Evolutionary conservation across 1,140 invertebrate genomes (phyloP).

Genomic region (Lordiphosa mommai): DNA sequence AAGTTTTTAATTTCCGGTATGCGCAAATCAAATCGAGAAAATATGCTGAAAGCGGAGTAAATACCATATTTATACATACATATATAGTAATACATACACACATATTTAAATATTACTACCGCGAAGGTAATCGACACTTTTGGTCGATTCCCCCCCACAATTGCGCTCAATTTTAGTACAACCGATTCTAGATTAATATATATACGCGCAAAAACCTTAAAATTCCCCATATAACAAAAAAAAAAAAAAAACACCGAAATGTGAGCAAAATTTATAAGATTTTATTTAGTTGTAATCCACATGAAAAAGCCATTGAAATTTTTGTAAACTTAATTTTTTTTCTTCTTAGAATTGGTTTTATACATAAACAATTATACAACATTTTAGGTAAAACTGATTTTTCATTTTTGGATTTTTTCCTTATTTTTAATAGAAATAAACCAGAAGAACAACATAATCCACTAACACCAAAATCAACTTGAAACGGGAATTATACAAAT

Average conservation of each 20-base stretch:
- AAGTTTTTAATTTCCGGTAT: constrained; percentile 21
- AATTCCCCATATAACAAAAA: background rate
- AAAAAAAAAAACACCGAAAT: constrained; percentile 3
- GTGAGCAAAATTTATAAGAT: constrained; percentile 27
- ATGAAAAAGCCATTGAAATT: constrained; percentile 37
- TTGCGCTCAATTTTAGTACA: constrained; percentile 28
- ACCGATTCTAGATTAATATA: constrained; percentile 37
- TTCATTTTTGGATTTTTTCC: constrained; percentile 17
- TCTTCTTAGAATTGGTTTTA: background rate
- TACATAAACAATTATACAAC: background rate
- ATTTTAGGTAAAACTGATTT: constrained; percentile 12
- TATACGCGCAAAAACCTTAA: constrained; percentile 4
- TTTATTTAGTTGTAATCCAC: constrained; percentile 28
- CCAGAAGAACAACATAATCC: too few relatives aligned
- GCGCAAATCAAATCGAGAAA: constrained; percentile 1
- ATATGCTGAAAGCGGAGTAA: background rate
- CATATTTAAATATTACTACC: too few relatives aligned
- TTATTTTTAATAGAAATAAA: background rate
- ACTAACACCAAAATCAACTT: too few relatives aligned
- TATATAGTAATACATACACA: background rate
- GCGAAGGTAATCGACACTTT: background rate
- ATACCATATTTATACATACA: constrained; percentile 19
- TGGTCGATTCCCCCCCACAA: background rate
- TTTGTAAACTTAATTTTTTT: constrained; percentile 20
- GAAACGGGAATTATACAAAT: too few relatives aligned